Evolutionary conservation across 1,140 invertebrate species (phyloP), one percentile per base, ranked within the genome.

Genomic region (Archivesica marissinica): DNA sequence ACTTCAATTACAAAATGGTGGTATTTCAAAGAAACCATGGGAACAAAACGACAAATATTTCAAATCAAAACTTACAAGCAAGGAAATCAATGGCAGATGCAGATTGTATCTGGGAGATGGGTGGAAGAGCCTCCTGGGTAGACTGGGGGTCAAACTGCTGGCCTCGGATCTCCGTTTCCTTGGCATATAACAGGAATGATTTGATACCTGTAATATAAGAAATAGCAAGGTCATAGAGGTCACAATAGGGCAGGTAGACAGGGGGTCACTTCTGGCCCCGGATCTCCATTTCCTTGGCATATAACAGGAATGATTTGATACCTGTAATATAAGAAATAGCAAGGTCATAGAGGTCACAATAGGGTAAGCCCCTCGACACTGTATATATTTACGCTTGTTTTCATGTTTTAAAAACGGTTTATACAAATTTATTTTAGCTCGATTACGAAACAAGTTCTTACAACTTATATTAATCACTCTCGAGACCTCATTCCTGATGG

Each of bases 41-140:
- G n/a, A n/a, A n/a, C n/a, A n/a, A n/a, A n/a, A n/a, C n/a, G n/a
- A n/a, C n/a, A n/a, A n/a, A n/a, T n/a, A n/a, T n/a, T n/a, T n/a
- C n/a, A n/a, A n/a, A n/a, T 44, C 0, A n/a, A 6, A 28, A 77
- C 52, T 28, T 93, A 96, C 96, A 94, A 7, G 96, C 96, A 91
- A 96, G 93, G 88, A 96, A 97, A 90, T 97, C 97, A 23, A 98
- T 96, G 59, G 96, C 95, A 33, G 95, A 95, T 1, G 97, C 97
- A 91, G 96, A 95, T 1, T 96, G 95, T 39, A 97, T 96, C 56
- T 96, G 95, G 7, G 97, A 97, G 52, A 98, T 96, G 13, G 97
- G 96, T 59, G 96, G 96, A 41, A 98, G 93, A 0, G 96, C 96
- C 86, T 95, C 90, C 13, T 61, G 75, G 0, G 80, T 85, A 35